Base-by-base conservation (phyloP, 2,888 invertebrate species). In the Macaria notata region DNA sequence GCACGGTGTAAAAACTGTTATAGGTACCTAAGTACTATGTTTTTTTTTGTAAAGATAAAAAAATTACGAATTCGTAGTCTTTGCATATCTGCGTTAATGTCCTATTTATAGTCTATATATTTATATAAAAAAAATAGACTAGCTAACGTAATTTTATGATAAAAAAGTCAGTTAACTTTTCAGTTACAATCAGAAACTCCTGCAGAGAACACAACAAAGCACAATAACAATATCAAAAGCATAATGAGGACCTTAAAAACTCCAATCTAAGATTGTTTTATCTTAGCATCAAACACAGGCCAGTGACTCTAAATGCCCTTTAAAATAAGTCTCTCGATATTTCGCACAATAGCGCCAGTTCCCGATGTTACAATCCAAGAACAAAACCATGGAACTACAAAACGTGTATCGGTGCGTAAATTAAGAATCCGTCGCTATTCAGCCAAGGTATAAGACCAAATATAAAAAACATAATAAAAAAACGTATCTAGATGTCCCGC, bases 401-500 rank as follows among this genome's bases (percentile, higher is more conserved):
- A 88, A 86, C 80, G 83, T 73, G 78, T 83, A 86, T 72, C 88
- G 88, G 84, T 88, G 90, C 91, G 91, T 91, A 88, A 88, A 90
- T 90, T 90, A 90, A 87, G 84, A 82, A 86, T 79, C 79, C 73
- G 73, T 80, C 77, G 73, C 84, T 73, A 89, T 89, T 86, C 86
- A 88, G 52, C 68, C 66, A 76, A 79, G 79, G 80, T 75, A 78
- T 75, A 70, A 83, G 82, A 78, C 83, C 81, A 82, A 86, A 86
- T 81, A 84, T 81, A 79, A 81, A 82, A 75, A 83, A 79, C 71
- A 73, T 70, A 53, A 75, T 75, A 83, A 86, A 79, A 87, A 88
- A 85, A 87, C 79, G 83, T 84, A 87, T 86, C 86, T 86, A 84
- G 88, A 86, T 87, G 82, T 78, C 91, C 90, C 89, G 90, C 90